A percentile compares a stretch with the other conserved stretches of the same genome.
These are phyloP conservation scores for Coryphaenoides rupestris DNA, from an alignment of 2,113 vertebrate genomes.

Conservation along the genomic window DNA sequence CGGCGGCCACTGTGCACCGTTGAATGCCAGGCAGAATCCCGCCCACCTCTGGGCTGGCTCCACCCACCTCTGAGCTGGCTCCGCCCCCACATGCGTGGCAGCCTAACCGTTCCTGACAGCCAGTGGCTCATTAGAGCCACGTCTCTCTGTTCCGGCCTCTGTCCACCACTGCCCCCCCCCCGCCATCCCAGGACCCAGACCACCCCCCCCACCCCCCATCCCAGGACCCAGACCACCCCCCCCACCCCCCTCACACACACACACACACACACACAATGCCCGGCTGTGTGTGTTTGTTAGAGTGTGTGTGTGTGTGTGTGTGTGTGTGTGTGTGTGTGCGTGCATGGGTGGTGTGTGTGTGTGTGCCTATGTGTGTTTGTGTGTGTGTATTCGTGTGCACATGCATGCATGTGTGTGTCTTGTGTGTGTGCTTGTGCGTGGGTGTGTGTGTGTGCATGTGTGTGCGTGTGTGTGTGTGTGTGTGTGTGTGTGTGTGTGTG, in stretches of 20 bases:
- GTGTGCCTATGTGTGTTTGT: no score
- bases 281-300: conserved; percentile 33
- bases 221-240: conserved; percentile 81
- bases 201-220: conserved; percentile 70
- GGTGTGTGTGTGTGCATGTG: conserved; percentile 37
- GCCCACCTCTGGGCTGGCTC: no score
- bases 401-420: no score
- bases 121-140: conserved; percentile 98
- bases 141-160: conserved; percentile 91
- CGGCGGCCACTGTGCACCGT: conserved; percentile 50
- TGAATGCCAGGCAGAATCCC: conserved; percentile 69
- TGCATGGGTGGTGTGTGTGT: no score
- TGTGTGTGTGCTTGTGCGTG: no score
- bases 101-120: conserved; percentile 97
- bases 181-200: conserved; percentile 85
- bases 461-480: conserved; percentile 35
- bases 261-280: conserved; percentile 62
- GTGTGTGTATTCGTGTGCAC: no score
- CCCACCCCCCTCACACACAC: no score
- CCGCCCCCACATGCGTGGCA: conserved; percentile 58
- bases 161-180: conserved; percentile 95
- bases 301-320: no score
- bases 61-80: conserved; percentile 55
- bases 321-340: no score
- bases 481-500: conserved; percentile 23